Base-by-base conservation (phyloP, 53 echinoderm and acorn worm species). In the Henricia sp. region DNA sequence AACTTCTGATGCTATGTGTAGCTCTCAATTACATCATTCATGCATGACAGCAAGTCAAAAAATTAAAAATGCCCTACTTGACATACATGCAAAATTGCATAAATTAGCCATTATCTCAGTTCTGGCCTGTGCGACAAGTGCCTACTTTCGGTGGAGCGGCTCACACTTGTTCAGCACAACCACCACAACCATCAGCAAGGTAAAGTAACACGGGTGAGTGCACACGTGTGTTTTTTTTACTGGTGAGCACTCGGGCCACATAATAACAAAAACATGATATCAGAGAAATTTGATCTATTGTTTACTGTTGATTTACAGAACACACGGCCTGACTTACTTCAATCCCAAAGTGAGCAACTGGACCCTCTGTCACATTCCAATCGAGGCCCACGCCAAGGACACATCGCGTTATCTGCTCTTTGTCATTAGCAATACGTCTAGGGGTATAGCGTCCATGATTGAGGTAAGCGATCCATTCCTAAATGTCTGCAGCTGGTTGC, bases 371-470 rank as follows among this genome's bases (percentile, higher is more conserved):
- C 92, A 92, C 52, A 90, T 99, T 19, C 90, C 99, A 3, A 41
- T 99, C 20, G 99, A 95, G 74, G 92, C 90, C 34, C 75, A 85
- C 28, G 99, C 99, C 27, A 99, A 99, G 77, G 95, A 86, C 19
- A 94, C 91, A 54, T 92, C 90, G 52, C 72, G 88, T 26, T 99
- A 92, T 82, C 83, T 99, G 60, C 52, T 99, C 17, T 99, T 87
- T 67, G 92, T 99, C 30, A 94, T 99, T 77, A 92, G 88, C 55
- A 71, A 70, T 35, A 70, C 75, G 6, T 60, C 94, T 19, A 68
- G 99, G 17, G 94, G 92, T 0, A 88, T 92, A 12, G 99, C 83
- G 17, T 92, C 99, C 21, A 99, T 99, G 94, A 86, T 99, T 40
- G 99, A 99, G 91, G 96, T 93, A 53, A 59, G 85, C 57, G 14